Conservation (phyloP, 1,140 invertebrate species). For the Ostrea edulis region DNA sequence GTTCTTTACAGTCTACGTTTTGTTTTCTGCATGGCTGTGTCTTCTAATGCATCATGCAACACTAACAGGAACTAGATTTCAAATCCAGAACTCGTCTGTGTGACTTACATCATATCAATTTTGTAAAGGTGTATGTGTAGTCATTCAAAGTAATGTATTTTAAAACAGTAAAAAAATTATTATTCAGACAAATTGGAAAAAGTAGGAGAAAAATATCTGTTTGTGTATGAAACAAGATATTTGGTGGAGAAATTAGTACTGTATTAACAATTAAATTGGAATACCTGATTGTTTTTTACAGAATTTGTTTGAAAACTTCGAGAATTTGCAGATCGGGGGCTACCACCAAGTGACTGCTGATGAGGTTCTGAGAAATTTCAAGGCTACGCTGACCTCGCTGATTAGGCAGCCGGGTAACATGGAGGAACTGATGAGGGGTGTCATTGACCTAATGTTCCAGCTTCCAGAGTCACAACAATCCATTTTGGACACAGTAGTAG, state of each 20-base stretch:
- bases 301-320: slow-evolving; percentile 52
- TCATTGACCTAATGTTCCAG: slow-evolving; percentile 60
- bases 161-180: not conserved
- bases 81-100: too few species aligned
- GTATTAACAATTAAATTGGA: not conserved
- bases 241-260: not conserved
- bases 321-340: slow-evolving; percentile 44
- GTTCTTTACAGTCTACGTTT: too few species aligned
- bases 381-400: slow-evolving; percentile 59
- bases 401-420: slow-evolving; percentile 67
- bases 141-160: too few species aligned
- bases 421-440: slow-evolving; percentile 62
- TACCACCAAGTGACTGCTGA: slow-evolving; percentile 16
- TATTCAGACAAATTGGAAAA: not conserved
- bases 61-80: too few species aligned
- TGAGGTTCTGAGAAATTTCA: slow-evolving; percentile 57
- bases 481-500: slow-evolving; percentile 58
- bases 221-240: not conserved
- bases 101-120: too few species aligned
- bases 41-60: too few species aligned
- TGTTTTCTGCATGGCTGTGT: too few species aligned
- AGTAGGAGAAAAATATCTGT: not conserved
- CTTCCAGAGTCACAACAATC: slow-evolving; percentile 43
- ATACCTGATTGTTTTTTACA: not conserved
- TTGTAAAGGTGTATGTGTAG: too few species aligned